Evolutionary conservation across 2,113 vertebrate genomes (phyloP).

Genomic region (Gallinago undulata): DNA sequence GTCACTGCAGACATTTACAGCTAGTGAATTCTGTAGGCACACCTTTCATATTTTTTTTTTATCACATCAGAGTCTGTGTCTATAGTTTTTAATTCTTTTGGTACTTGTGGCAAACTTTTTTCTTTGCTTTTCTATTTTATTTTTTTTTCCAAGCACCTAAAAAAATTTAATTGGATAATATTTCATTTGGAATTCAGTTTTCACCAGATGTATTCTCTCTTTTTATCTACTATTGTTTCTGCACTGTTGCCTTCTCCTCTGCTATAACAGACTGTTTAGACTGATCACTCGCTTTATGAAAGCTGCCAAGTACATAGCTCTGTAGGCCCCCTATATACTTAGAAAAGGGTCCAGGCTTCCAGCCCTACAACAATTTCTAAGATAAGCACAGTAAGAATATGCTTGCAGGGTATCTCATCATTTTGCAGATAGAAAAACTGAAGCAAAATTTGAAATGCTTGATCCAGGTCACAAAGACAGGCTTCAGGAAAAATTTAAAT

Average conservation of each 20-base stretch:
- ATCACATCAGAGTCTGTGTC: fast-evolving
- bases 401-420: neutral
- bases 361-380: neutral
- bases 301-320: neutral
- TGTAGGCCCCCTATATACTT: neutral
- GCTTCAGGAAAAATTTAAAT: neutral
- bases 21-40: neutral
- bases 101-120: fast-evolving
- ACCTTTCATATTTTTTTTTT: neutral
- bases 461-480: neutral
- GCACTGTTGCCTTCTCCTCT: neutral
- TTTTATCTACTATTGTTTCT: neutral
- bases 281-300: neutral
- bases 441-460: neutral
- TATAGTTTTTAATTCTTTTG: neutral
- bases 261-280: neutral
- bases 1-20: neutral
- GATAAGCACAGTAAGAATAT: neutral
- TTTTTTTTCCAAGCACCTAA: neutral
- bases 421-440: neutral
- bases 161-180: fast-evolving
- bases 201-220: neutral
- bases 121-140: neutral
- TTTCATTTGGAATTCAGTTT: neutral
- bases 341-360: neutral